Evolutionary conservation across 1,140 invertebrate genomes (phyloP), one percentile per base, ranked within the genome.

Genomic region (Chironomus striatipennis): DNA sequence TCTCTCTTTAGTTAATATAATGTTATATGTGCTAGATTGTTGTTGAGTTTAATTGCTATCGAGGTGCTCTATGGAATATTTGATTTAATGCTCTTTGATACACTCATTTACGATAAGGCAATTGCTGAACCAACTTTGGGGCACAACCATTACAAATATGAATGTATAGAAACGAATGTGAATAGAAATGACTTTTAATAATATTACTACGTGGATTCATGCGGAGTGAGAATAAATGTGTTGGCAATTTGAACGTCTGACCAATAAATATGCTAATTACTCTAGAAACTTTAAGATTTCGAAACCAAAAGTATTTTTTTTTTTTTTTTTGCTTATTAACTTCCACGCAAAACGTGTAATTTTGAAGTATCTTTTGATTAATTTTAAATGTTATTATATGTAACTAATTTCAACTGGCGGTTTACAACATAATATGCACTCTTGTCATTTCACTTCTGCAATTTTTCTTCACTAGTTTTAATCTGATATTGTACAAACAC

Each of bases 21-120:
- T 57, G 47, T 57, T 57, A 57, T 57, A 57, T 57, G 47, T 57
- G 47, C 47, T 57, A 57, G 47, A 57, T 57, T 57, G 47, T 57
- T 57, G 47, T 57, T 57, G 47, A 57, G 47, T 57, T 34, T 57
- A 57, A 57, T 57, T 57, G 47, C 47, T 57, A 57, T 57, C 47
- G 47, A 57, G 24, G 47, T 57, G 47, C 47, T 57, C 47, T 57
- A 57, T 57, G 47, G 47, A 57, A n/a, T 57, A 57, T 57, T 57
- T 57, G 47, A 57, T 57, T 57, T 57, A 57, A 57, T 57, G 47
- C 47, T 57, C 47, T 57, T 57, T 57, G 47, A 57, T 57, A 57
- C 12, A 10, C 15, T 57, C 47, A 57, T 57, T 57, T 57, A n/a
- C 47, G 47, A 57, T 57, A 57, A 57, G 47, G 47, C 47, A 57